Base-by-base conservation (phyloP, 2,797 vertebrate genomes). In the Enteromius viviparus region DNA sequence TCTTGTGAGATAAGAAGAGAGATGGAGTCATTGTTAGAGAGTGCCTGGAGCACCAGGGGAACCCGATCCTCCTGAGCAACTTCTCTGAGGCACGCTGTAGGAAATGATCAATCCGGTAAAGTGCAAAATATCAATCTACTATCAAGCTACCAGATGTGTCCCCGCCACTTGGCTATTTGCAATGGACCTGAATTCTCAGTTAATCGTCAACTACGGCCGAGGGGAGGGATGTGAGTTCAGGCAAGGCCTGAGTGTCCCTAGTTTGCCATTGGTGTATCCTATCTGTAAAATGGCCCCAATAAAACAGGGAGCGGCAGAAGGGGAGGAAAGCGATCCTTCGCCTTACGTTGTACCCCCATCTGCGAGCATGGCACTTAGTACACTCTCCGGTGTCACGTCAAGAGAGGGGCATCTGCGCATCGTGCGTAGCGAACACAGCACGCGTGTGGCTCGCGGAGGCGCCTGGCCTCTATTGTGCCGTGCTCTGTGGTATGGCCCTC, bases 111-210 rank as follows among this genome's bases (percentile, higher is more conserved):
- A 68, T 78, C 60, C 19, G 2, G 47, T 21, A n/a, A 65, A 84
- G 82, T 29, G 40, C 29, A 70, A 72, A 85, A 51, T 60, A 72
- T 72, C 76, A 72, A 55, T 74, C 51, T 68, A 89, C 90, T 91
- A 90, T 87, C 88, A 58, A 81, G 90, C 93, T 94, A 93, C 91
- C 92, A 92, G 92, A 93, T 93, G 93, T 93, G 91, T 89, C 89
- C 84, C 60, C 10, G 45, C 58, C 15, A 71, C 45, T 80, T 78
- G 91, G 92, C 92, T 93, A 92, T 95, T 94, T 94, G 95, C 89
- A 92, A 89, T 89, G 17, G 90, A 91, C 91, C 91, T 92, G 91
- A 93, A 92, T 90, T 88, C 84, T 77, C 89, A 86, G 91, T 84
- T 89, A 90, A 92, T 91, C 89, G 90, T 92, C 93, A 92, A 89